Evolutionary conservation across 1,140 invertebrate species (phyloP), one percentile per base, ranked within the genome.

Genomic region (Aphaenogaster ashmeadi): DNA sequence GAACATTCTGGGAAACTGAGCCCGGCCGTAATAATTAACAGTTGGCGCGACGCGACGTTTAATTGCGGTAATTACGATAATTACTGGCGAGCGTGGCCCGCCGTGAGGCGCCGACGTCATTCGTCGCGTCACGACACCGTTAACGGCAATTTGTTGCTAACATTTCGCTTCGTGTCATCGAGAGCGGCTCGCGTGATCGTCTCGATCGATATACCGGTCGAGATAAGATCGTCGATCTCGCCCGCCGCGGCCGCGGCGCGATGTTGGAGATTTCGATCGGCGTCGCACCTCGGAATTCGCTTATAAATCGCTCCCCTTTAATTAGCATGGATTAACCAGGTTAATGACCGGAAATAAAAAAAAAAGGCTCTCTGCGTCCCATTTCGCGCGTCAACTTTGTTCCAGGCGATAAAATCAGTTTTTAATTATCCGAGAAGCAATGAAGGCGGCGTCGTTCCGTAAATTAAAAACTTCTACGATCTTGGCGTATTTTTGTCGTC

Each of bases 21-120:
- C n/a, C 18, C 56, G 66, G 36, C 52, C 50, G 71, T 88, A 88
- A 90, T 88, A 88, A 90, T 88, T 87, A 89, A 87, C 86, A 81
- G 86, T 87, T 77, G 75, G 86, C 88, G 84, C 86, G 80, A 90
- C 86, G 69, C 44, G 87, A 74, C 80, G 80, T 88, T 91, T 91
- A 86, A 91, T 90, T 90, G 90, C 83, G n/a, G 80, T 90, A 90
- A 91, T 90, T 86, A 90, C 77, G 78, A 89, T 90, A 90, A 90
- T 90, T 90, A 77, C 50, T 13, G 41, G 50, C 89, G 44, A 72
- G 66, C 54, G 52, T 66, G 50, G 67, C 36, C n/a, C 47, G 67
- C 27, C 41, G 71, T 56, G 58, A 67, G 52, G 52, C 15, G 38
- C 54, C 77, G 77, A 64, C 67, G 86, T 88, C 72, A 88, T 52